Conservation (phyloP, 2,113 vertebrate genomes). For the Nematolebias whitei region DNA sequence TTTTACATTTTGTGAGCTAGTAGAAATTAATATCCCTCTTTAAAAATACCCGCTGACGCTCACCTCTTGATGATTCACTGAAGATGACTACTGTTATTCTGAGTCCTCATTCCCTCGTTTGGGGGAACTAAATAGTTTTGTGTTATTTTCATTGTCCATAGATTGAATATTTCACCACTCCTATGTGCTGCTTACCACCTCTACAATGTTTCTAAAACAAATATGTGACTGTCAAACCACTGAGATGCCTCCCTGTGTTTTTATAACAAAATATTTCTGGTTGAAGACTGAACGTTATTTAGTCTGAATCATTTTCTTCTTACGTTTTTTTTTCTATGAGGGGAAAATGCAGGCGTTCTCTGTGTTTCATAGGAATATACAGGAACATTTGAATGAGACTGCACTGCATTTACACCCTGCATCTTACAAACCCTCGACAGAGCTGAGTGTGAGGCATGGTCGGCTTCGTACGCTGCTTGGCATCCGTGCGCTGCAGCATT, state of each 20-base stretch:
- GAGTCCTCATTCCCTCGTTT: conserved; percentile 11
- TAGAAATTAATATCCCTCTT: conserved; percentile 23
- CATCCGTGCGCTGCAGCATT: conserved; percentile 12
- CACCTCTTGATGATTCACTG: too few species aligned
- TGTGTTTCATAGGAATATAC: conserved; percentile 17
- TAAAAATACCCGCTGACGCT: conserved; percentile 14
- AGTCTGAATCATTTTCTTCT: conserved; percentile 8
- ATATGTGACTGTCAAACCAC: conserved; percentile 5
- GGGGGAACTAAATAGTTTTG: neutral
- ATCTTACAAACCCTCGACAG: neutral
- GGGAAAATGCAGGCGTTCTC: too few species aligned
- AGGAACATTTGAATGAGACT: conserved; percentile 1
- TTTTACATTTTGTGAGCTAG: neutral
- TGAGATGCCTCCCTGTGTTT: conserved; percentile 18
- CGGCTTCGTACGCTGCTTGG: conserved; percentile 42
- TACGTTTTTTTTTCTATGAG: neutral
- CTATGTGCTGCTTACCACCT: conserved; percentile 37
- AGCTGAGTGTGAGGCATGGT: conserved; percentile 9
- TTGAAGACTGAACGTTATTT: conserved; percentile 28
- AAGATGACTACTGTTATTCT: conserved; percentile 21
- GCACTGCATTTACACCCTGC: conserved; percentile 38
- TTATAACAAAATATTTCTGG: conserved; percentile 17
- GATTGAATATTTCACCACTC: conserved; percentile 21
- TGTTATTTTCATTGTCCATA: neutral
- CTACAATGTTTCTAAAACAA: neutral